These are phyloP conservation scores for Eristalis pertinax DNA, from an alignment of 2,888 invertebrate genomes.

Conservation along the genomic window DNA sequence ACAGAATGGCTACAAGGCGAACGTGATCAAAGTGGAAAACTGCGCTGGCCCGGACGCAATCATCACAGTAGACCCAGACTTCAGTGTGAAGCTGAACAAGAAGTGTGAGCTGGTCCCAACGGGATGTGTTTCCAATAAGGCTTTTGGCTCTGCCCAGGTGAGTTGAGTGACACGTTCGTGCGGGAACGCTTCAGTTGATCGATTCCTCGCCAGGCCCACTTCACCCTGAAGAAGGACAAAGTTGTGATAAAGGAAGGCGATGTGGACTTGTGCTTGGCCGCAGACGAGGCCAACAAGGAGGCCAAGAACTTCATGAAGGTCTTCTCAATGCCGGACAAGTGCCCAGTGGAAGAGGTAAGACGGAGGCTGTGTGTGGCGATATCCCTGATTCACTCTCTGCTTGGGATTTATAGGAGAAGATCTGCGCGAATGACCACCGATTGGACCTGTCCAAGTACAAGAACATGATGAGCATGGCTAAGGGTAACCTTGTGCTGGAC, in stretches of 20 bases:
- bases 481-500: constrained; percentile 79
- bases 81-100: constrained; percentile 78
- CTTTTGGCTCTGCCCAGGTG: constrained; percentile 80
- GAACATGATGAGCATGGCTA: constrained; percentile 80
- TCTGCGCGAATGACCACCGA: constrained; percentile 79
- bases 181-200: background rate
- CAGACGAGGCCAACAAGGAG: constrained; percentile 75
- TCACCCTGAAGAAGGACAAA: constrained; percentile 80
- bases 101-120: constrained; percentile 81
- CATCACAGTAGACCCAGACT: constrained; percentile 76
- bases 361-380: background rate
- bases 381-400: background rate
- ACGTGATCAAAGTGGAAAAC: constrained; percentile 77
- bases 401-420: constrained; percentile 75
- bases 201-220: constrained; percentile 76
- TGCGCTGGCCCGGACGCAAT: constrained; percentile 78
- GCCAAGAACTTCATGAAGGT: constrained; percentile 77
- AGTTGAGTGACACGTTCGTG: background rate
- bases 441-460: constrained; percentile 81
- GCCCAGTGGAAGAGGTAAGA: constrained; percentile 80
- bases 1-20: constrained; percentile 80
- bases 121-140: constrained; percentile 81
- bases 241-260: constrained; percentile 81
- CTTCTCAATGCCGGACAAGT: constrained; percentile 81
- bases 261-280: constrained; percentile 80